Percentiles rank a stretch among this genome's conserved stretches.
Evolutionary conservation across 2,888 invertebrate genomes (phyloP).

Genomic region (Philaethria dido): DNA sequence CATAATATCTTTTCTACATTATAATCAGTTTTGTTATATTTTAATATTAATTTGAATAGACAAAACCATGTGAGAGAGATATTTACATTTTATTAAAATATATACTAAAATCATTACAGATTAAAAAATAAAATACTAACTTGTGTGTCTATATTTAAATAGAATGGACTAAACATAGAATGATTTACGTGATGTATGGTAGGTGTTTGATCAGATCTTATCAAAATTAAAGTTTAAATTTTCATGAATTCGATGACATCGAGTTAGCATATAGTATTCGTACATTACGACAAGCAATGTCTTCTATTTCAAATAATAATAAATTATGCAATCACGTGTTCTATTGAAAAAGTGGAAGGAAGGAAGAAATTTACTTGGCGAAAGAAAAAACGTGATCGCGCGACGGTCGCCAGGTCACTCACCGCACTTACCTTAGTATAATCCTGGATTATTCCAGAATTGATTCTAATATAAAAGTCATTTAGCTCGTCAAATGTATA

Average conservation of each 20-base stretch:
- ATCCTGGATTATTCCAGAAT: slow-evolving; percentile 41
- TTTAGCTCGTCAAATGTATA: slow-evolving; percentile 41
- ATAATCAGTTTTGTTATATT: not conserved
- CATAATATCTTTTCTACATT: slow-evolving; percentile 1
- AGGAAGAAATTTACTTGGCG: slow-evolving; percentile 45
- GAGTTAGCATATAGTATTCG: not conserved
- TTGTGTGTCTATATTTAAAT: too few species aligned
- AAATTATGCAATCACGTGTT: slow-evolving; percentile 55
- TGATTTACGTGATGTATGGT: not conserved
- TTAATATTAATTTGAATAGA: not conserved
- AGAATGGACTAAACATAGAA: too few species aligned
- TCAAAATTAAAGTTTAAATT: not conserved
- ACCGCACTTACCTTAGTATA: slow-evolving; percentile 49
- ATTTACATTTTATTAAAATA: too few species aligned
- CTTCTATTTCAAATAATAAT: not conserved
- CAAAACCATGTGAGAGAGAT: too few species aligned
- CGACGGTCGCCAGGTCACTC: slow-evolving; percentile 56
- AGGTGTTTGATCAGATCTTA: not conserved
- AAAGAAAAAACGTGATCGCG: slow-evolving; percentile 50
- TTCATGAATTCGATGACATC: not conserved
- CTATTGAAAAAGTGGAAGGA: slow-evolving; percentile 49
- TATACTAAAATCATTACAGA: too few species aligned
- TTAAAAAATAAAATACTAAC: too few species aligned
- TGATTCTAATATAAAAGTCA: slow-evolving; percentile 41
- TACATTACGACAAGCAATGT: not conserved